These are phyloP conservation scores for Hymenochirus boettgeri DNA, from an alignment of 2,113 vertebrate genomes.

Conservation along the genomic window DNA sequence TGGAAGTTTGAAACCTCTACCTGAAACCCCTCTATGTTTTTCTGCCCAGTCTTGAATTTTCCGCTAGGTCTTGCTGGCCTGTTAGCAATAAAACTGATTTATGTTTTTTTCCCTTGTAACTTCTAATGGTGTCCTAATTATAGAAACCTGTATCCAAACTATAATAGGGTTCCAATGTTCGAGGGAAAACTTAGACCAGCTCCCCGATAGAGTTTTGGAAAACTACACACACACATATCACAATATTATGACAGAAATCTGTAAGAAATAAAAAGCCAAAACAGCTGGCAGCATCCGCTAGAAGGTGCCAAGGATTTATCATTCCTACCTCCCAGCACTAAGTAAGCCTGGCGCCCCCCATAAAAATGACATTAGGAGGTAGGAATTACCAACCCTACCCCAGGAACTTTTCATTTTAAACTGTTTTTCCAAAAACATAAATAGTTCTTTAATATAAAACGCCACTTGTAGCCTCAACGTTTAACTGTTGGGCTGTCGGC, in stretches of 20 bases:
- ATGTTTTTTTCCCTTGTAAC: conserved; percentile 2
- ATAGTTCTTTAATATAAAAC: too few relatives aligned
- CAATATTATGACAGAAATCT: not conserved
- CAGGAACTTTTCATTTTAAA: too few relatives aligned
- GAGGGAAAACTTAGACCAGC: too few relatives aligned
- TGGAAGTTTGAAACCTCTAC: too few relatives aligned
- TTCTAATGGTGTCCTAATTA: conserved; percentile 17
- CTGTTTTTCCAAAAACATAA: too few relatives aligned
- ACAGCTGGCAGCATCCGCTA: not conserved
- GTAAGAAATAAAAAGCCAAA: not conserved
- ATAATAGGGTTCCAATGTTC: conserved; percentile 7
- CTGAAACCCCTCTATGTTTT: not conserved
- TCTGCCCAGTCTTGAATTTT: not conserved
- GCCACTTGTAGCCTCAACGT: too few relatives aligned
- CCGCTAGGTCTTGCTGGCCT: not conserved
- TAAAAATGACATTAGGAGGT: too few relatives aligned
- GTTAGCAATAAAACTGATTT: not conserved
- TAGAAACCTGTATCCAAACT: not conserved
- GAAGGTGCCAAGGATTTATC: too few relatives aligned
- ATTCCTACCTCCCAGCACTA: too few relatives aligned
- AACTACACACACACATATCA: not conserved
- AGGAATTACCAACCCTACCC: too few relatives aligned
- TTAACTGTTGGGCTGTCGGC: too few relatives aligned
- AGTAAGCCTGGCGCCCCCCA: too few relatives aligned
- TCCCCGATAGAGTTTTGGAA: not conserved